Base-by-base conservation (phyloP, 2,797 vertebrate genomes). In the Valencia hispanica region DNA sequence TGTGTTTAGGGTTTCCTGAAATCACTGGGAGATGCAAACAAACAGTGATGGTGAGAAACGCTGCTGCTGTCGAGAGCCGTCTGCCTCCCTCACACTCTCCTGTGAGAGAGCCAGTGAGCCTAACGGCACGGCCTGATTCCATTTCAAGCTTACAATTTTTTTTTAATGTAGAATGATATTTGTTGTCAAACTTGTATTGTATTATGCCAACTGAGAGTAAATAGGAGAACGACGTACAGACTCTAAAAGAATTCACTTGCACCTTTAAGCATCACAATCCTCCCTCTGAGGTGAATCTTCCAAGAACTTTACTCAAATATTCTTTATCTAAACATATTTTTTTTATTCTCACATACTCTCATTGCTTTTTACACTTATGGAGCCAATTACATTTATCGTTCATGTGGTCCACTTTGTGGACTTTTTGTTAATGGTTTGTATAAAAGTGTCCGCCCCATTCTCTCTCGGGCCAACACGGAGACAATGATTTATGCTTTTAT, bases 161-260 rank as follows among this genome's bases (percentile, higher is more conserved):
- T 78, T 82, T 86, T n/a, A 41, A 93, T 81, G 80, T 77, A 86
- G 75, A 94, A 90, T 84, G 88, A 92, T 90, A 91, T 94, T 94
- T 93, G 86, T 88, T 93, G 88, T 92, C 92, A 89, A 83, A 71
- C 81, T 77, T 84, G 81, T 78, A 91, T 93, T 81, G 50, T 87
- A 86, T 91, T 85, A 86, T 79, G 71, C 68, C 79, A 79, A 50
- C 20, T 71, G 63, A 78, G 41, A 25, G 47, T n/a, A 73, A 71
- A 59, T 68, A 41, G 41, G 45, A 81, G 70, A 72, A 75, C 74
- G 71, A 77, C 75, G 41, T 66, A 70, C 30, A 36, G 75, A 20
- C 79, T 80, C 39, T 47, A 74, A 47, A 61, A 74, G 73, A 22
- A 82, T 73, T 79, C 65, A 43, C 59, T 59, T 59, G 48, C 10